Evolutionary conservation across 1,140 invertebrate genomes (phyloP).

Genomic region (Eurosta solidaginis): DNA sequence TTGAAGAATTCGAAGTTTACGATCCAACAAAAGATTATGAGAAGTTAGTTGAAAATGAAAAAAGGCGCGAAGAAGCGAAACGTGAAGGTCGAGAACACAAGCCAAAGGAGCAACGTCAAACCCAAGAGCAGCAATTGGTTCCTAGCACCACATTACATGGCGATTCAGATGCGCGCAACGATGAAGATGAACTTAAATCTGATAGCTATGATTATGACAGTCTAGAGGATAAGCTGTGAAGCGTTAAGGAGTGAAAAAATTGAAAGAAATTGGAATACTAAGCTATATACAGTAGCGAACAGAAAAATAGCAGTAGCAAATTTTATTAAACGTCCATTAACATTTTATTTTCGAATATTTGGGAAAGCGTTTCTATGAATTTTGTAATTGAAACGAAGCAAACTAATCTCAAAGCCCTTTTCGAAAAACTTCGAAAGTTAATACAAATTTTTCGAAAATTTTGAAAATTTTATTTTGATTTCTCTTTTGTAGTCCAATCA

Average conservation of each 20-base stretch:
- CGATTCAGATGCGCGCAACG: neutral
- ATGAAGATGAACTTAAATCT: constrained; percentile 25
- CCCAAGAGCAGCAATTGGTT: neutral
- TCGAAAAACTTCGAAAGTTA: too few relatives aligned
- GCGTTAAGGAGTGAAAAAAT: neutral
- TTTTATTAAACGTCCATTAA: too few relatives aligned
- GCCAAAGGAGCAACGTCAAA: neutral
- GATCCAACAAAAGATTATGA: constrained; percentile 50
- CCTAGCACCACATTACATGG: neutral
- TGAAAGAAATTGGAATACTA: neutral
- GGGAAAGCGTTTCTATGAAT: too few relatives aligned
- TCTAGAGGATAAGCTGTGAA: constrained; percentile 50
- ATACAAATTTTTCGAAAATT: too few relatives aligned
- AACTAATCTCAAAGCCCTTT: too few relatives aligned
- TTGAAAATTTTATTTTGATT: too few relatives aligned
- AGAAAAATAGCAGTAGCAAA: too few relatives aligned
- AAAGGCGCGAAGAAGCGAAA: constrained; percentile 14
- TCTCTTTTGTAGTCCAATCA: too few relatives aligned
- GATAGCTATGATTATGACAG: constrained; percentile 49
- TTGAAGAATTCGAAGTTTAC: constrained; percentile 77
- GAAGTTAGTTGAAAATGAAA: constrained; percentile 33
- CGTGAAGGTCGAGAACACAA: neutral
- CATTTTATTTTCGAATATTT: too few relatives aligned
- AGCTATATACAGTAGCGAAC: too few relatives aligned
- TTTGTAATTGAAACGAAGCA: too few relatives aligned